A percentile compares a stretch with the other conserved stretches of the same genome.
These are phyloP conservation scores for Pheosia tremula DNA, from an alignment of 2,888 invertebrate genomes.

Conservation along the genomic window DNA sequence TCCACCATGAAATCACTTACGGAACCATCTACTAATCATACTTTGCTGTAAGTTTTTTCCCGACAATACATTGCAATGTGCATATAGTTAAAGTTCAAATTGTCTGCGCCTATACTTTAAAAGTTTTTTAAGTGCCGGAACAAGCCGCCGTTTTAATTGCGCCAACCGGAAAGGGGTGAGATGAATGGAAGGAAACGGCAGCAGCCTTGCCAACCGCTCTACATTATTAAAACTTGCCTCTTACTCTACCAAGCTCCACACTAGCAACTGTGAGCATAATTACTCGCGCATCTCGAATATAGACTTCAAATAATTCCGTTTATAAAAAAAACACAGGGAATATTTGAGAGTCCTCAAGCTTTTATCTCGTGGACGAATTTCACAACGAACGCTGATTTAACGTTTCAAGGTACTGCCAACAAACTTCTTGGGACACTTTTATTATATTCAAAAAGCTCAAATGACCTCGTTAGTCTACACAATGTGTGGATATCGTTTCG, in stretches of 20 bases:
- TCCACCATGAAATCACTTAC: no score
- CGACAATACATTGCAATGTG: constrained; percentile 49
- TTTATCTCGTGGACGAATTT: constrained; percentile 36
- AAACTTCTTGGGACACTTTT: constrained; percentile 44
- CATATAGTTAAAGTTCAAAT: constrained; percentile 64
- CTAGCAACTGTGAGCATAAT: constrained; percentile 70
- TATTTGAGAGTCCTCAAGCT: constrained; percentile 42
- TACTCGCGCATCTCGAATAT: constrained; percentile 71
- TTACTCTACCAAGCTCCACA: constrained; percentile 67
- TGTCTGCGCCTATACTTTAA: constrained; percentile 76
- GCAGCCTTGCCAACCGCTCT: constrained; percentile 78
- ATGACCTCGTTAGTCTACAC: constrained; percentile 46
- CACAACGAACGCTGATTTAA: constrained; percentile 34
- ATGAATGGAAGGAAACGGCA: constrained; percentile 81
- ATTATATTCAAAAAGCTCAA: constrained; percentile 42
- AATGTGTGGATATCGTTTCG: constrained; percentile 30
- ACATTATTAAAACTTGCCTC: constrained; percentile 83
- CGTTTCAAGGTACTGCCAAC: constrained; percentile 32
- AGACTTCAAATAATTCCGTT: constrained; percentile 65
- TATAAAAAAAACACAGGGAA: constrained; percentile 41
- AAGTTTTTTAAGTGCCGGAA: constrained; percentile 82
- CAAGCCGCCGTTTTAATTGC: constrained; percentile 82
- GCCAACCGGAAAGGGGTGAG: constrained; percentile 81
- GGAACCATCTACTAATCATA: no score
- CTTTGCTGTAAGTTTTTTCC: background rate